A percentile compares a stretch with the other conserved stretches of the same genome.
Evolutionary conservation across 2,888 invertebrate genomes (phyloP).

Genomic region (Masnerella sp.): DNA sequence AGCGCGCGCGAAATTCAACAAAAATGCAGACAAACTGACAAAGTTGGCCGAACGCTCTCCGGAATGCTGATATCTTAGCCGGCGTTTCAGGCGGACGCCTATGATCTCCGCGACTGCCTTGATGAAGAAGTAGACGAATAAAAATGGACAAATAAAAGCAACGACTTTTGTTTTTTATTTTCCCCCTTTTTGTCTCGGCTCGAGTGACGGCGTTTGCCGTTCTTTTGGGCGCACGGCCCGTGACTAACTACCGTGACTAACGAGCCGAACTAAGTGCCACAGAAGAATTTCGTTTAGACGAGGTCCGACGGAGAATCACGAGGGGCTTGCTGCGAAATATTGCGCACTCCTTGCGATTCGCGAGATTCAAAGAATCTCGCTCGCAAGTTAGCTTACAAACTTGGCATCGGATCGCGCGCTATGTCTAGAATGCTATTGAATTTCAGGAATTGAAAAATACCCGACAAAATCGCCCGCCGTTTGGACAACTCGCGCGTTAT

Average conservation of each 20-base stretch:
- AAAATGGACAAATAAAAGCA: constrained; percentile 30
- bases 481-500: constrained; percentile 31
- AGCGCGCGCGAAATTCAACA: too few species aligned
- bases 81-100: too few species aligned
- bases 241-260: constrained; percentile 75
- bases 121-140: constrained; percentile 47
- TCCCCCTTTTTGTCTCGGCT: constrained; percentile 44
- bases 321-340: constrained; percentile 57
- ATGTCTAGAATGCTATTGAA: constrained; percentile 52
- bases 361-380: constrained; percentile 52
- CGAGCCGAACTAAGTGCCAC: constrained; percentile 72
- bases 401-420: constrained; percentile 42
- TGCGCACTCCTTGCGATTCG: constrained; percentile 46
- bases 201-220: constrained; percentile 24
- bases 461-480: constrained; percentile 25
- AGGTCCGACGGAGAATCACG: constrained; percentile 57
- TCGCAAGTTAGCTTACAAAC: constrained; percentile 49
- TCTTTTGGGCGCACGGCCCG: constrained; percentile 65
- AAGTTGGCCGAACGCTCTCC: too few species aligned
- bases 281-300: constrained; percentile 68
- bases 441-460: constrained; percentile 50
- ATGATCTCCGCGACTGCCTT: too few species aligned
- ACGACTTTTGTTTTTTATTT: constrained; percentile 26
- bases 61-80: too few species aligned
- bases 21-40: too few species aligned